Evolutionary conservation across 2,888 invertebrate species (phyloP).

Genomic region (Himalopsyche anomala): DNA sequence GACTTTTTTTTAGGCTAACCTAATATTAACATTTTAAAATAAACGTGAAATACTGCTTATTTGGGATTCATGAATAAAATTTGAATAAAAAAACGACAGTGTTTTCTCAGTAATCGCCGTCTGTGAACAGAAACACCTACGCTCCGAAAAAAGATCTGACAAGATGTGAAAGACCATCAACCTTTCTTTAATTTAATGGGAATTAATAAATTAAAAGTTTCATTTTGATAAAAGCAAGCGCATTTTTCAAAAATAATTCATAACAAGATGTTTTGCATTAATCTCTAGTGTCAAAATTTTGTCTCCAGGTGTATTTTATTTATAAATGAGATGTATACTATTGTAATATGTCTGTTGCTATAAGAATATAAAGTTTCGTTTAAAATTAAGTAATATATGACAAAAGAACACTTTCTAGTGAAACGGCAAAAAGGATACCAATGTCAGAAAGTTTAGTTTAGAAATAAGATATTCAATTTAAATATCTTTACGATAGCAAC

Average conservation of each 20-base stretch:
- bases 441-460: too few relatives aligned
- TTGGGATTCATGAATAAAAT: conserved; percentile 47
- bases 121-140: conserved; percentile 35
- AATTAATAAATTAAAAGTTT: conserved; percentile 34
- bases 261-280: not conserved
- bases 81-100: conserved; percentile 45
- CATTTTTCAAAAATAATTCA: not conserved
- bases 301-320: too few relatives aligned
- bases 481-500: too few relatives aligned
- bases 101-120: conserved; percentile 37
- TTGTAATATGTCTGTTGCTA: too few relatives aligned
- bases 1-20: conserved; percentile 41
- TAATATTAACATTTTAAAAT: conserved; percentile 47
- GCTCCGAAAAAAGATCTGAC: conserved; percentile 11
- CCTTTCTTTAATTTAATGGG: conserved; percentile 35
- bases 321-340: too few relatives aligned
- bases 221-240: not conserved
- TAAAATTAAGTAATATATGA: too few relatives aligned
- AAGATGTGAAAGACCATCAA: conserved; percentile 37
- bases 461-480: too few relatives aligned
- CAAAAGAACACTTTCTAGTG: too few relatives aligned
- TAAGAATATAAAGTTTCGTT: too few relatives aligned
- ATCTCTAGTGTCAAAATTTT: not conserved
- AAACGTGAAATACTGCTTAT: conserved; percentile 43
- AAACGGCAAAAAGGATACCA: too few relatives aligned